phyloP scores from a whole-genome alignment of 2,888 invertebrate genomes.

The Suillia variegata region DNA sequence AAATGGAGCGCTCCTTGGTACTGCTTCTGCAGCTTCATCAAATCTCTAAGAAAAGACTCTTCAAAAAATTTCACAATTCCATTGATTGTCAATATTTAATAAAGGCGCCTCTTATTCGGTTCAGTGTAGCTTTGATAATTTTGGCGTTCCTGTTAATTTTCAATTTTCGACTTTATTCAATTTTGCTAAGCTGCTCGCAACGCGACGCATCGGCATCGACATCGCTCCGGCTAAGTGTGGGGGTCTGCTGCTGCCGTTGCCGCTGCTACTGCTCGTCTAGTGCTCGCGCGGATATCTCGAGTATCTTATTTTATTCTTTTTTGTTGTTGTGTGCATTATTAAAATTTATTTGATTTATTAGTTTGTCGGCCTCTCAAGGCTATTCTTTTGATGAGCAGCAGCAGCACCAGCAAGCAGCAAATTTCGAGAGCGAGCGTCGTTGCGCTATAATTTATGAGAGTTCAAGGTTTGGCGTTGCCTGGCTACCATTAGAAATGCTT shows the following conservation, averaged over 20 bases:
- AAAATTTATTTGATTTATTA: constrained; percentile 33
- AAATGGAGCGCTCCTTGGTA: too few species aligned
- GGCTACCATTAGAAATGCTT: constrained; percentile 7
- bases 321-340: not conserved
- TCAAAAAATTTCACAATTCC: too few species aligned
- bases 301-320: too few species aligned
- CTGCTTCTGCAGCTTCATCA: too few species aligned
- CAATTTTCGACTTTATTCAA: too few species aligned
- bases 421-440: not conserved
- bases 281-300: not conserved
- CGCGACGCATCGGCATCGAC: not conserved
- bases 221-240: not conserved
- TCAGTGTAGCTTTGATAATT: too few species aligned
- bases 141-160: too few species aligned
- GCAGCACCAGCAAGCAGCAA: too few species aligned
- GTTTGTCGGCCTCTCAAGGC: constrained; percentile 40
- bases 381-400: constrained; percentile 16
- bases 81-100: too few species aligned
- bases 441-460: constrained; percentile 9
- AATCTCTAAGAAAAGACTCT: too few species aligned
- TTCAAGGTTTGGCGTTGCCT: too few species aligned
- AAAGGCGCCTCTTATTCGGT: too few species aligned
- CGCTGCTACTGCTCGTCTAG: not conserved
- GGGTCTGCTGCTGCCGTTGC: not conserved
- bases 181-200: not conserved